Evolutionary conservation across 2,797 vertebrate species (phyloP), one percentile per base, ranked within the genome.

Genomic region (Mormyrus proboscirostris): DNA sequence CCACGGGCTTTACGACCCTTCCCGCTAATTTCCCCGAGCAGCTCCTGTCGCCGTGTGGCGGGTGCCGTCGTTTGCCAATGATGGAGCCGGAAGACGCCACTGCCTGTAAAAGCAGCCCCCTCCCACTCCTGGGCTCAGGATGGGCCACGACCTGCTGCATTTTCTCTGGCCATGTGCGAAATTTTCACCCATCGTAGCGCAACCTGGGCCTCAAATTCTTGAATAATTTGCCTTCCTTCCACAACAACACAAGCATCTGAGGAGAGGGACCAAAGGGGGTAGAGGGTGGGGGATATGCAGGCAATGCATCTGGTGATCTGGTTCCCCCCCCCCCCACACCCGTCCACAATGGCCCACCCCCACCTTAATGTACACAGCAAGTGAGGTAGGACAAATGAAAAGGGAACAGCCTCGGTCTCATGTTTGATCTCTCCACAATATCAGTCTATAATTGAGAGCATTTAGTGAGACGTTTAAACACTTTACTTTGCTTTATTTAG

Each of bases 81-180:
- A 93, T 89, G 91, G 92, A 92, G 88, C 22, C 90, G 76, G 89
- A 92, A 92, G 92, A 93, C 59, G 25, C 0, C 0, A 1, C 19
- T 73, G 29, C 69, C 33, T 5, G 33, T 76, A 4, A 16, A 16
- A 76, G 14, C 0, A 7, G 90, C 91, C 91, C 91, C 94, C 93
- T 93, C 89, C 94, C 90, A 93, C 95, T 93, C 91, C 91, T 50
- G 94, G 95, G 16, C 22, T 33, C 49, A 12, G 25, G 10, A 25
- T 25, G 12, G 49, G 4, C 12, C 50, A 19, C 10, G 0, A 90
- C 90, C 91, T 91, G 91, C 95, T 96, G 96, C 33, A 88, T 95
- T 96, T 96, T 95, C 91, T 93, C 94, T 94, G 94, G 94, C 95
- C 96, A 96, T 96, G 95, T 96, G 95, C 94, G 94, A 95, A 96